Evolutionary conservation across 2,113 vertebrate species (phyloP).

Genomic region (Chlorodrepanis virens): DNA sequence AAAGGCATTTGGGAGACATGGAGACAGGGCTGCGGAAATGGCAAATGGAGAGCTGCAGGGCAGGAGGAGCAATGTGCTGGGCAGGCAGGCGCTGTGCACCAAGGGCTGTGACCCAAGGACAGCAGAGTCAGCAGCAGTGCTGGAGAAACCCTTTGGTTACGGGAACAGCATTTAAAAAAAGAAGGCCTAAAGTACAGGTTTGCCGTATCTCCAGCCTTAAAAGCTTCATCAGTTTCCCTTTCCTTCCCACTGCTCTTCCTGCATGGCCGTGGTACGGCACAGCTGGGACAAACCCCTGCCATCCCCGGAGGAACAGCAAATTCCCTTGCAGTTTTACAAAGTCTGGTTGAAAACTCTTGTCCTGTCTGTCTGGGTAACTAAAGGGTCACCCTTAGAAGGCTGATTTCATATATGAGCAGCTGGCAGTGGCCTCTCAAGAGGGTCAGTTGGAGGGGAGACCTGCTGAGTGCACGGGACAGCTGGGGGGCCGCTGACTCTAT

Average conservation of each 20-base stretch:
- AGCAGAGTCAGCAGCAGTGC: neutral
- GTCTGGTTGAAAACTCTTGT: neutral
- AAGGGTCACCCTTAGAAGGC: neutral
- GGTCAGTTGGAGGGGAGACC: neutral
- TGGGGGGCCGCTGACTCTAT: neutral
- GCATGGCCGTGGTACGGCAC: rapidly evolving
- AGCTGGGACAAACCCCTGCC: neutral
- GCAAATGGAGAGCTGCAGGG: neutral
- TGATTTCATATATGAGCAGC: neutral
- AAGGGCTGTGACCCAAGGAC: rapidly evolving
- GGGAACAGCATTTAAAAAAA: neutral
- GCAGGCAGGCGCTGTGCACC: neutral
- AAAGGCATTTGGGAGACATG: neutral
- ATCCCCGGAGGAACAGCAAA: neutral
- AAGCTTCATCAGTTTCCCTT: neutral
- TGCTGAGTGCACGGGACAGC: rapidly evolving
- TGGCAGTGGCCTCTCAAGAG: neutral
- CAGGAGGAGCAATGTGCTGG: neutral
- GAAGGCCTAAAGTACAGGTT: neutral
- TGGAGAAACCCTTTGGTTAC: neutral
- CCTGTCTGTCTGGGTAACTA: neutral
- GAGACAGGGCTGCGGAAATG: neutral
- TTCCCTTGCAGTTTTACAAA: neutral
- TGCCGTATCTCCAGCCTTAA: neutral
- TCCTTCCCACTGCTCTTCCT: neutral